These are phyloP conservation scores for Odontamblyopus rebecca DNA, from an alignment of 2,797 vertebrate genomes.

Conservation along the genomic window DNA sequence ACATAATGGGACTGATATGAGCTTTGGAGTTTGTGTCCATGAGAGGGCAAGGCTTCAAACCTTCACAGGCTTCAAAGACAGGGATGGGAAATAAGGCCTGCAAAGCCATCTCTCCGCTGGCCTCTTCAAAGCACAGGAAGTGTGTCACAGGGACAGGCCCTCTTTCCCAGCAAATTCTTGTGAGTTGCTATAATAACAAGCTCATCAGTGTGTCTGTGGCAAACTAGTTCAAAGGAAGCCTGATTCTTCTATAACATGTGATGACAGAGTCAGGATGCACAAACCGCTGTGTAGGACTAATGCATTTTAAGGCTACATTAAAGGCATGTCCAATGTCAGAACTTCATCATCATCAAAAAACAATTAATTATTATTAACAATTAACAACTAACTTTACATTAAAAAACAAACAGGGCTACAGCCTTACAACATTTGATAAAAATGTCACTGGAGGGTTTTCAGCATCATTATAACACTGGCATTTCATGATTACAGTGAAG, in stretches of 20 bases:
- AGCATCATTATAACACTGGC: not conserved
- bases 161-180: conserved; percentile 75
- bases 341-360: too few species aligned
- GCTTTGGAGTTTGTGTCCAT: conserved; percentile 51
- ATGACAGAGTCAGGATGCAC: conserved; percentile 73
- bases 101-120: conserved; percentile 80
- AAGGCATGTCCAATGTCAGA: conserved; percentile 39
- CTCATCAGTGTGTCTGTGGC: conserved; percentile 78
- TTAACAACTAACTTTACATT: too few species aligned
- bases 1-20: conserved; percentile 48
- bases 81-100: conserved; percentile 72
- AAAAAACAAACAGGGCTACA: too few species aligned
- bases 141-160: conserved; percentile 81
- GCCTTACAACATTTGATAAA: too few species aligned
- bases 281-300: conserved; percentile 69
- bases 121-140: conserved; percentile 86
- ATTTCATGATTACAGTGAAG: too few species aligned
- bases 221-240: conserved; percentile 73
- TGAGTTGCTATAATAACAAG: conserved; percentile 77
- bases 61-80: conserved; percentile 75
- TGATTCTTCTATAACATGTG: conserved; percentile 71
- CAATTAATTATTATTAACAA: too few species aligned
- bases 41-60: conserved; percentile 56
- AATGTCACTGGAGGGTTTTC: not conserved
- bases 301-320: conserved; percentile 38